Evolutionary conservation across 2,113 vertebrate species (phyloP), one percentile per base, ranked within the genome.

Genomic region (Heloderma charlesbogerti): DNA sequence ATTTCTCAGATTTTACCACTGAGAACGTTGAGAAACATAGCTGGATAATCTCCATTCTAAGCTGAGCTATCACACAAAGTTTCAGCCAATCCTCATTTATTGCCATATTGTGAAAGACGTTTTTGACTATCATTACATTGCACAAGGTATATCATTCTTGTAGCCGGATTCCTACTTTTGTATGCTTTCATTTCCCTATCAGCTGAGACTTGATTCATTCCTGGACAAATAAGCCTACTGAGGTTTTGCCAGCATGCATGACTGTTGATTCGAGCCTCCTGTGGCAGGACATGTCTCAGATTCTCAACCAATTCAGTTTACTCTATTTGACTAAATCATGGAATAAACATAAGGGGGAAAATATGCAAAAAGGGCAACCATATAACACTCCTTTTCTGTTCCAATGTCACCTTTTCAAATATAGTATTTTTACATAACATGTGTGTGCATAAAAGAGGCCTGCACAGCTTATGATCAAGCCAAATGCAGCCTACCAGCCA

Each of bases 351-450:
- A 92, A 16, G 89, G 51, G 48, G 71, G 86, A 69, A 92, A 90
- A 45, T 89, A 91, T 45, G 85, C 29, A 94, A 95, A 95, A 91
- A 25, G n/a, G 75, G 57, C 84, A 94, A 92, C 94, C 89, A 95
- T 94, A 91, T 80, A 95, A 79, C 89, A 94, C 34, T 27, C 67
- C n/a, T 60, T 27, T 69, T 6, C 90, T 92, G 84, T 90, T 92
- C 93, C 37, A 94, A 94, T 92, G 0, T 72, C 57, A 93, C 77
- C 93, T 92, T 91, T 88, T 95, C 92, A 89, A 86, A 92, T 8
- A 54, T 3, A 27, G 60, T 0, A 0, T 2, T 0, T 25, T 89
- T 88, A 54, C 72, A 45, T 43, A 78, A 51, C 6, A 6, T 16
- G 4, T 51, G 18, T 66, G 84, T 78, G 84, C 69, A 83, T 89